phyloP scores from a whole-genome alignment of 1,140 invertebrate genomes.

The Drosophila bocki region DNA sequence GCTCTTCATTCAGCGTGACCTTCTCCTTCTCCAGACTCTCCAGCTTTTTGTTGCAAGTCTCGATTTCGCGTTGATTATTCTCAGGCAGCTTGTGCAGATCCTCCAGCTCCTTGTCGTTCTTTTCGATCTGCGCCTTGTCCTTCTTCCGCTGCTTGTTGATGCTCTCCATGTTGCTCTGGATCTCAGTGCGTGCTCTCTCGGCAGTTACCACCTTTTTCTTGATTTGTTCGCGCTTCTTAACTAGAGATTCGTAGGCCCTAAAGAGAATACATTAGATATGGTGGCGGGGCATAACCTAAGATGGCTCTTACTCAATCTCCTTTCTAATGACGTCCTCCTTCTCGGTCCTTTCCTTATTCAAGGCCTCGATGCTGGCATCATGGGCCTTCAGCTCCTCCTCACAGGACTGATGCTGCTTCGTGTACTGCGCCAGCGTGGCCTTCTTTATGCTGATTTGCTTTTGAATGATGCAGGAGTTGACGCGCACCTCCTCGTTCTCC shows the following conservation, averaged over 20 bases:
- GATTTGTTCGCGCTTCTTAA: conserved; percentile 87
- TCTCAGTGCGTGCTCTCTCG: conserved; percentile 87
- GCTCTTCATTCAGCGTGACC: conserved; percentile 87
- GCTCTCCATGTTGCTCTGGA: conserved; percentile 88
- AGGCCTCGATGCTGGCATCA: conserved; percentile 86
- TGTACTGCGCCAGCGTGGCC: conserved; percentile 86
- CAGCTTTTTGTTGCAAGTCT: conserved; percentile 88
- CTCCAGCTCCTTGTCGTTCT: conserved; percentile 88
- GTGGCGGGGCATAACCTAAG: fast-evolving
- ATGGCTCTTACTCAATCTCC: conserved; percentile 86
- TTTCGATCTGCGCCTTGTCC: conserved; percentile 88
- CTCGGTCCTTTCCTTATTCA: conserved; percentile 86
- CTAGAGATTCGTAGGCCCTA: conserved; percentile 87
- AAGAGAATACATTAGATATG: neutral
- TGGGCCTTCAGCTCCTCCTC: conserved; percentile 87
- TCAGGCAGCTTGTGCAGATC: conserved; percentile 89
- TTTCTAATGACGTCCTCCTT: conserved; percentile 87
- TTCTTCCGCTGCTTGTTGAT: conserved; percentile 88
- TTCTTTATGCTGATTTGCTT: conserved; percentile 88
- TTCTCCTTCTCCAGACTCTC: conserved; percentile 86
- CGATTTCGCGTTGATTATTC: conserved; percentile 90
- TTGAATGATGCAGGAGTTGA: conserved; percentile 90
- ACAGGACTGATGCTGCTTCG: conserved; percentile 86
- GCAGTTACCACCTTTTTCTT: conserved; percentile 86
- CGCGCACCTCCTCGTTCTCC: conserved; percentile 91